Evolutionary conservation across 2,888 invertebrate genomes (phyloP), one percentile per base, ranked within the genome.

Genomic region (Lacanobia oleracea): DNA sequence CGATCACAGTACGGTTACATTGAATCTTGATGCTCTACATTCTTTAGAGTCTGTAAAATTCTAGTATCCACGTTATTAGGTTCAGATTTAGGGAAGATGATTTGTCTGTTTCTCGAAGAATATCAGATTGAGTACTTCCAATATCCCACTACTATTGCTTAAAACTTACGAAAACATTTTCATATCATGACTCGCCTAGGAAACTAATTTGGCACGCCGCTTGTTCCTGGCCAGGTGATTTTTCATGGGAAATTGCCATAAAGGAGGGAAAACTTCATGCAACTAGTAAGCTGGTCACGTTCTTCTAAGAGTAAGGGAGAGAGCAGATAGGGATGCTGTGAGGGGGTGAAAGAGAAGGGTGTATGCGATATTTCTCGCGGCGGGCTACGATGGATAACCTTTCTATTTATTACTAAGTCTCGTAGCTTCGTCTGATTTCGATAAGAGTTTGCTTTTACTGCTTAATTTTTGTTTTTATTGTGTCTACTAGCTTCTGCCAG

Each of bases 251-350:
- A 92, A 92, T 89, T 90, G 89, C 91, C 89, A 92, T 93, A 92
- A 92, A 92, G 87, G 88, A 89, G 88, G 92, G 90, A 90, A 90
- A 92, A 90, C 90, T 91, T 88, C 73, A 74, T 62, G 80, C 81
- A 75, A 89, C 92, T 93, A 90, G 93, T 92, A 94, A 81, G 77
- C 94, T 67, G 85, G 91, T 94, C 94, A 94, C 94, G 94, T 94
- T 87, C 80, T 72, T 75, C 71, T 45, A 66, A 67, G 90, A 65
- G 86, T 21, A 88, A 92, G 82, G 23, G 89, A 83, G 87, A 89
- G 7, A 61, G 73, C 14, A 64, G 72, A 82, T 69, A 68, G 62
- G 21, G 63, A 14, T 21, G 0, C 37, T 21, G 7, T 37, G 69
- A n/a, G n/a, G 37, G 86, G 67, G 77, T 18, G 85, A 89, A 66